Percentiles rank a stretch among this genome's conserved stretches.
Conservation (phyloP, 1,140 invertebrate species). For the Galleria mellonella region DNA sequence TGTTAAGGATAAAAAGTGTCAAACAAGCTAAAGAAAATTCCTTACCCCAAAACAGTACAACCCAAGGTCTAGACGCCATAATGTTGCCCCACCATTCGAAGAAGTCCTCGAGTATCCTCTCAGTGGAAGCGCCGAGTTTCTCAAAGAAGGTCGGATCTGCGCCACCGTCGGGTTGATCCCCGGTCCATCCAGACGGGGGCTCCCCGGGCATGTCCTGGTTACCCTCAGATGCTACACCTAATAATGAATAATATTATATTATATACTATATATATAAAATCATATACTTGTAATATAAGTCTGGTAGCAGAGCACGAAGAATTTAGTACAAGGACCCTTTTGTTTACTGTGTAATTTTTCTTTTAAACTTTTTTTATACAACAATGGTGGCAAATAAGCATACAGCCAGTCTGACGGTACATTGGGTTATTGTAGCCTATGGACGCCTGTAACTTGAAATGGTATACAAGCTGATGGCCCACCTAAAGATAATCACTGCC, state of each 20-base stretch:
- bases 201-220: conserved; percentile 76
- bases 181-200: conserved; percentile 36
- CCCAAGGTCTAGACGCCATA: conserved; percentile 87
- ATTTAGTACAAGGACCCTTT: no score
- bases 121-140: conserved; percentile 84
- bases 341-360: no score
- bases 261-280: neutral
- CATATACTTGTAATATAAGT: neutral
- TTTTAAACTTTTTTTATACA: no score
- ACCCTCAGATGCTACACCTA: conserved; percentile 75
- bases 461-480: no score
- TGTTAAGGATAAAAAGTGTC: no score
- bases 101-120: conserved; percentile 82
- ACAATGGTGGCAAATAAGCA: no score
- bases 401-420: no score
- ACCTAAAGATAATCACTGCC: no score
- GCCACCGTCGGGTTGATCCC: conserved; percentile 58
- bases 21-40: no score
- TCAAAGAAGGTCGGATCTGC: conserved; percentile 80
- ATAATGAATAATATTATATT: neutral
- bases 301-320: no score
- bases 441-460: no score
- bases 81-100: conserved; percentile 88
- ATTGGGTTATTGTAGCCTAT: no score
- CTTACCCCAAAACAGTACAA: conserved; percentile 83